A percentile compares a stretch with the other conserved stretches of the same genome.
Evolutionary conservation across 2,113 vertebrate species (phyloP).

Genomic region (Halcyon malimbica): DNA sequence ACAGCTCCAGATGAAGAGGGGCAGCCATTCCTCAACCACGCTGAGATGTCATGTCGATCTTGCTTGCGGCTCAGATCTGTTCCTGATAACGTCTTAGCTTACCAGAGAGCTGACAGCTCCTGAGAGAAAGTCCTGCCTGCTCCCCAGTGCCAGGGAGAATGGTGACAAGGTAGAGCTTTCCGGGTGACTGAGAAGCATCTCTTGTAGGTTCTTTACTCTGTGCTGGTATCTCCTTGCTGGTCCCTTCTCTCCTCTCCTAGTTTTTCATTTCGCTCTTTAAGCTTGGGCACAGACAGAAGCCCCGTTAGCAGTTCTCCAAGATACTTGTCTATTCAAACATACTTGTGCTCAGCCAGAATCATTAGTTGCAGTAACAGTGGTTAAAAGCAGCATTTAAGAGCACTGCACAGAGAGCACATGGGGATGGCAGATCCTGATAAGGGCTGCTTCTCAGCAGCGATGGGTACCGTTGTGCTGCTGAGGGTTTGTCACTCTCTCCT

Average conservation of each 20-base stretch:
- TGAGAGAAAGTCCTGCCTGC: background rate
- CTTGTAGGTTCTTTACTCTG: background rate
- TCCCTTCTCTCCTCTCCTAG: background rate
- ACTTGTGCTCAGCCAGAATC: conserved; percentile 26
- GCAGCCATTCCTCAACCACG: background rate
- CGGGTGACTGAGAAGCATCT: background rate
- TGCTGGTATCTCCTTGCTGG: background rate
- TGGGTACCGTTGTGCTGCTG: background rate
- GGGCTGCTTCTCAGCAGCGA: background rate
- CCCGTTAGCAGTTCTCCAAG: conserved; percentile 22
- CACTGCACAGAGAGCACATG: background rate
- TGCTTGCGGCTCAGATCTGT: background rate
- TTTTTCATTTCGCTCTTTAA: background rate
- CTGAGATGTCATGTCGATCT: background rate
- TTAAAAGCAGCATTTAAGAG: conserved; percentile 33
- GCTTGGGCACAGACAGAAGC: background rate
- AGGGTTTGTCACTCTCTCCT: background rate
- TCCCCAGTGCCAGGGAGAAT: background rate
- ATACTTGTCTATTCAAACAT: conserved; percentile 65
- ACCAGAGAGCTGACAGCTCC: conserved; percentile 15
- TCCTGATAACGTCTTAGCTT: background rate
- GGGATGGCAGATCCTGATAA: conserved; percentile 34
- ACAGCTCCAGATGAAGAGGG: background rate
- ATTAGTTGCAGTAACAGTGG: conserved; percentile 30
- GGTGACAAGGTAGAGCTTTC: conserved; percentile 11